These are phyloP conservation scores for Sebastes taczanowskii DNA, from an alignment of 2,797 vertebrate genomes.

Conservation along the genomic window DNA sequence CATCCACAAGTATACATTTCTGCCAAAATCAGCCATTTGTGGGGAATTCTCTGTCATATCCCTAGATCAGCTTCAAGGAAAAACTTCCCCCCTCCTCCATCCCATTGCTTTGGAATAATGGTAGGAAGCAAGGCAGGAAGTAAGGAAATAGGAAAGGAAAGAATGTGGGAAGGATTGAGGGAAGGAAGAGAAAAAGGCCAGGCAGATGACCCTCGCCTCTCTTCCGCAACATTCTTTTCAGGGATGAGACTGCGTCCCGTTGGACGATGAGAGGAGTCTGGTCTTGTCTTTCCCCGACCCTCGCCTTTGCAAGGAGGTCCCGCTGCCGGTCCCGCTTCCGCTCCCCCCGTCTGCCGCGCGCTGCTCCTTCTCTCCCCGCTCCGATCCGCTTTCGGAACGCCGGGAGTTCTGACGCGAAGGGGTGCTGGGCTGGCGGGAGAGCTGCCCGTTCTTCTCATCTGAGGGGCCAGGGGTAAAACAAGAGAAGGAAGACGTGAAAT, in stretches of 20 bases:
- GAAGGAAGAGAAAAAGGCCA: constrained; percentile 52
- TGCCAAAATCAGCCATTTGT: constrained; percentile 16
- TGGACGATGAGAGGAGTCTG: constrained; percentile 90
- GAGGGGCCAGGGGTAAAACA: constrained; percentile 7
- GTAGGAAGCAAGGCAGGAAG: constrained; percentile 48
- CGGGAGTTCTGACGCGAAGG: constrained; percentile 88
- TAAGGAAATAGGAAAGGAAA: constrained; percentile 43
- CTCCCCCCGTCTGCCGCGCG: constrained; percentile 32
- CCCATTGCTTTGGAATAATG: constrained; percentile 48
- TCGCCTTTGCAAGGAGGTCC: constrained; percentile 78
- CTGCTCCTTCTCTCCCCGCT: constrained; percentile 70
- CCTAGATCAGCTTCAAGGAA: constrained; percentile 24
- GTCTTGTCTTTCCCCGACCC: constrained; percentile 90
- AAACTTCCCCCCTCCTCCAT: constrained; percentile 28
- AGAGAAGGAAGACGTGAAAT: not conserved
- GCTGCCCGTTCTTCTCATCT: constrained; percentile 93
- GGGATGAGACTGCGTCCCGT: constrained; percentile 89
- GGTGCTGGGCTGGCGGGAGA: constrained; percentile 83
- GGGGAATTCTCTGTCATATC: constrained; percentile 3
- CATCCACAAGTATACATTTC: constrained; percentile 11
- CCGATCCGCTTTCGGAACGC: constrained; percentile 86
- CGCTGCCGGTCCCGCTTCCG: constrained; percentile 40
- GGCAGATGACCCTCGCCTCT: constrained; percentile 23
- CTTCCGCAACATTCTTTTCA: constrained; percentile 75
- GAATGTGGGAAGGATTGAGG: constrained; percentile 42